These are phyloP conservation scores for Pomacea maculata DNA, from an alignment of 1,140 invertebrate genomes.

Conservation along the genomic window DNA sequence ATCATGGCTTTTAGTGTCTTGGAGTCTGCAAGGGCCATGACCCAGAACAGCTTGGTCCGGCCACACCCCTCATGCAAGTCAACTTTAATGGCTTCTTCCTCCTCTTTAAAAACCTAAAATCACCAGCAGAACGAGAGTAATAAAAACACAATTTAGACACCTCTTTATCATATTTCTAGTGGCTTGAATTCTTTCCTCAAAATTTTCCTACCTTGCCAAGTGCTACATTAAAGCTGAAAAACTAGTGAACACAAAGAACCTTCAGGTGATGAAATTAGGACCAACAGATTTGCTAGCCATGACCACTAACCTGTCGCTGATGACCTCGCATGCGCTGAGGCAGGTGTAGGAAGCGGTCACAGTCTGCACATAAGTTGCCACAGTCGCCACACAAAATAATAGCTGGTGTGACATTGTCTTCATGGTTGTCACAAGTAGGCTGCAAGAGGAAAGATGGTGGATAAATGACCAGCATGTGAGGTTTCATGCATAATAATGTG, in stretches of 20 bases:
- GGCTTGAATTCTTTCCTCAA: not conserved
- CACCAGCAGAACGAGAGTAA: not conserved
- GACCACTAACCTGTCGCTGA: constrained; percentile 79
- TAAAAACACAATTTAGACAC: too few species aligned
- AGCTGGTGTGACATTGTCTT: constrained; percentile 93
- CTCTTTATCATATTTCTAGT: not conserved
- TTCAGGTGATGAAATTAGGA: too few species aligned
- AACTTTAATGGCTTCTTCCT: constrained; percentile 86
- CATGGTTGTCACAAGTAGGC: constrained; percentile 94
- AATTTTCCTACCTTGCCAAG: not conserved
- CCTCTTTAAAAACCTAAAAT: constrained; percentile 86
- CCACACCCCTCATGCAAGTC: constrained; percentile 97
- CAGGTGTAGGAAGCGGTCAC: constrained; percentile 93
- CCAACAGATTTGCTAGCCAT: too few species aligned
- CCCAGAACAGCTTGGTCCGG: constrained; percentile 93
- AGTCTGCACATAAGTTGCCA: constrained; percentile 93
- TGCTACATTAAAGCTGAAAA: not conserved
- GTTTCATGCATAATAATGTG: too few species aligned
- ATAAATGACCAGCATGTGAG: too few species aligned
- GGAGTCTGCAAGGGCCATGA: constrained; percentile 90
- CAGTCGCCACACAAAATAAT: constrained; percentile 91
- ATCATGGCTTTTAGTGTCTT: constrained; percentile 92
- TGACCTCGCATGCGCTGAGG: constrained; percentile 87
- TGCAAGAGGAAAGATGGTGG: constrained; percentile 53
- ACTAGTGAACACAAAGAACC: too few species aligned